These are phyloP conservation scores for Strigamia maritima DNA, from an alignment of 2,888 invertebrate species.

Conservation along the genomic window DNA sequence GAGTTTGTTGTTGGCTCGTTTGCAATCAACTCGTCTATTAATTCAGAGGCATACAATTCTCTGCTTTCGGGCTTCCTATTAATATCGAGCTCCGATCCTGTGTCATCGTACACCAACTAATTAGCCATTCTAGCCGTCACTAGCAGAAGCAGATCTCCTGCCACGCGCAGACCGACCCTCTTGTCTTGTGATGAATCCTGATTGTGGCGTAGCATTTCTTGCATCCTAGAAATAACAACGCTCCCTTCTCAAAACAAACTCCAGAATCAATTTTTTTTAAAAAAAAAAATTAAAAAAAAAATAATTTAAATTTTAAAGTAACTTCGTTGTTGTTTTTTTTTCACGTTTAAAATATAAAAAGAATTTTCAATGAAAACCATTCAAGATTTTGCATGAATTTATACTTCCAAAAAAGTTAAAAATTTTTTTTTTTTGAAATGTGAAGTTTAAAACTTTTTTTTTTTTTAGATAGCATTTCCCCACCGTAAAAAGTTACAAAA, in stretches of 20 bases:
- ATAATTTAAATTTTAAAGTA: too few relatives aligned
- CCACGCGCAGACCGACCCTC: conserved; percentile 3
- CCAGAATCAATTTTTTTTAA: not conserved
- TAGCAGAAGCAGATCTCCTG: conserved; percentile 16
- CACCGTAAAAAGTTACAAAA: not conserved
- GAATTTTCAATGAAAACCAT: not conserved
- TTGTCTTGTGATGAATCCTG: conserved; percentile 12
- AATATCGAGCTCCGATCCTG: conserved; percentile 20
- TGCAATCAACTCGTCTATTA: conserved; percentile 6
- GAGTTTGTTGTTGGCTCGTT: conserved; percentile 16
- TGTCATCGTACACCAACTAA: conserved; percentile 27
- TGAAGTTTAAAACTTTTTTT: not conserved
- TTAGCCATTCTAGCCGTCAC: conserved; percentile 18
- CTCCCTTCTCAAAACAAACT: not conserved
- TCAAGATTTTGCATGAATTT: not conserved
- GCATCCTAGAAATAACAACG: not conserved
- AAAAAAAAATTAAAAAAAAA: too few relatives aligned
- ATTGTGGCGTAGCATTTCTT: not conserved
- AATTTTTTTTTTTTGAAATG: not conserved
- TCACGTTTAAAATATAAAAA: not conserved
- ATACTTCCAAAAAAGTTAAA: not conserved
- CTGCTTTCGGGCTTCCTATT: conserved; percentile 1
- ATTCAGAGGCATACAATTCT: not conserved
- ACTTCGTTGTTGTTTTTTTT: too few relatives aligned
- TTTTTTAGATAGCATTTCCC: not conserved